phyloP scores from a whole-genome alignment of 2,888 invertebrate species.

The Morpho helenor region DNA sequence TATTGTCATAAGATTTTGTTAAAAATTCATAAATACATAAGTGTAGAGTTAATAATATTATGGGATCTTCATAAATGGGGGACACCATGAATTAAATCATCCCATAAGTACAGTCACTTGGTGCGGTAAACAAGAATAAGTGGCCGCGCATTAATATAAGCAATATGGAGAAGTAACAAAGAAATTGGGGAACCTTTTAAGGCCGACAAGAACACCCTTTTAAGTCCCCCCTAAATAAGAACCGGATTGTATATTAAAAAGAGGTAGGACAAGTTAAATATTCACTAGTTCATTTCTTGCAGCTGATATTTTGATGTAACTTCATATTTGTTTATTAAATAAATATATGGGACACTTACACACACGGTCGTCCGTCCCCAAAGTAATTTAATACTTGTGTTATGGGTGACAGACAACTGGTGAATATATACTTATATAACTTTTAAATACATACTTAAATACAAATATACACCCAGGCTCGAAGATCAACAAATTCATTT shows the following conservation, averaged over 20 bases:
- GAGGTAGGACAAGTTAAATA: slow-evolving; percentile 26
- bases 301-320: too few relatives aligned
- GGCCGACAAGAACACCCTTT: slow-evolving; percentile 29
- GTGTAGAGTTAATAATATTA: slow-evolving; percentile 9
- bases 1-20: slow-evolving; percentile 10
- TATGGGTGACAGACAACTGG: too few relatives aligned
- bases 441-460: too few relatives aligned
- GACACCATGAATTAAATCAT: slow-evolving; percentile 22
- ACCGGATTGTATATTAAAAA: slow-evolving; percentile 27
- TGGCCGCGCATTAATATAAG: slow-evolving; percentile 51
- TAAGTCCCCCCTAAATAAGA: slow-evolving; percentile 24
- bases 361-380: too few relatives aligned
- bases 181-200: slow-evolving; percentile 45
- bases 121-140: slow-evolving; percentile 63
- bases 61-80: slow-evolving; percentile 14
- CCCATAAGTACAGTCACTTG: slow-evolving; percentile 29
- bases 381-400: too few relatives aligned
- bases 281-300: slow-evolving; percentile 1
- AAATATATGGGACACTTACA: background rate
- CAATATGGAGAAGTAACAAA: slow-evolving; percentile 52
- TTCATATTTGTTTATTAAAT: background rate
- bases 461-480: too few relatives aligned
- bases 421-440: too few relatives aligned
- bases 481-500: too few relatives aligned
- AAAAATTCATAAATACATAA: background rate